Evolutionary conservation across 2,113 vertebrate genomes (phyloP).

Genomic region (Microcebus murinus): DNA sequence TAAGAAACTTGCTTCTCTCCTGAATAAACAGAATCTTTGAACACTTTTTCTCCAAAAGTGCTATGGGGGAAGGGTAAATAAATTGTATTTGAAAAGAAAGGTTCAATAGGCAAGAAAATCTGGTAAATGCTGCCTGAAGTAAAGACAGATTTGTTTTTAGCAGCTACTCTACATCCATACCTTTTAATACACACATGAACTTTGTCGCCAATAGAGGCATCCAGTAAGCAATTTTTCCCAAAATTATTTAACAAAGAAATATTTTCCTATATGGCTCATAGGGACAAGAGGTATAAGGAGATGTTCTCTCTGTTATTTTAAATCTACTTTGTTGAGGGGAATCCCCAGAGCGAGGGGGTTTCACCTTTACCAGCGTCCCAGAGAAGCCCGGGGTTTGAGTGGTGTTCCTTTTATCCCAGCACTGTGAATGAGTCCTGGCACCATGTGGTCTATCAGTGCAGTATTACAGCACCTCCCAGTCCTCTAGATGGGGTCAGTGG

Average conservation of each 20-base stretch:
- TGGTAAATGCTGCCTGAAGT: not conserved
- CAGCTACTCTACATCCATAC: not conserved
- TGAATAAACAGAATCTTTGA: not conserved
- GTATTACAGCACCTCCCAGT: not conserved
- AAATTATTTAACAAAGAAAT: not conserved
- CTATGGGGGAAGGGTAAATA: not conserved
- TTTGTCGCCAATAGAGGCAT: not conserved
- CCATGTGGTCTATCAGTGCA: not conserved
- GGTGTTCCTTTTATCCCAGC: not conserved
- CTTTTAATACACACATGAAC: not conserved
- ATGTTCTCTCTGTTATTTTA: not conserved
- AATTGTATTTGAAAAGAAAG: not conserved
- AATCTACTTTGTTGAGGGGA: not conserved
- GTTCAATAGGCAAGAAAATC: not conserved
- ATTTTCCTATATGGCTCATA: not conserved
- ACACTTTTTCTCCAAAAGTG: not conserved
- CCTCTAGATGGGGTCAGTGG: not conserved
- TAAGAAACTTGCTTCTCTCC: not conserved
- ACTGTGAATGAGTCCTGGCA: not conserved
- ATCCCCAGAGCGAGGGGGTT: not conserved
- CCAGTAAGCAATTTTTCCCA: not conserved
- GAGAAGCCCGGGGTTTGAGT: not conserved
- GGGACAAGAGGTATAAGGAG: not conserved
- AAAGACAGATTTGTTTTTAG: not conserved
- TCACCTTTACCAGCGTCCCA: not conserved